Percentiles rank a stretch among this genome's conserved stretches.
Evolutionary conservation across 1,140 invertebrate species (phyloP).

Genomic region (Temnothorax curvispinosus): DNA sequence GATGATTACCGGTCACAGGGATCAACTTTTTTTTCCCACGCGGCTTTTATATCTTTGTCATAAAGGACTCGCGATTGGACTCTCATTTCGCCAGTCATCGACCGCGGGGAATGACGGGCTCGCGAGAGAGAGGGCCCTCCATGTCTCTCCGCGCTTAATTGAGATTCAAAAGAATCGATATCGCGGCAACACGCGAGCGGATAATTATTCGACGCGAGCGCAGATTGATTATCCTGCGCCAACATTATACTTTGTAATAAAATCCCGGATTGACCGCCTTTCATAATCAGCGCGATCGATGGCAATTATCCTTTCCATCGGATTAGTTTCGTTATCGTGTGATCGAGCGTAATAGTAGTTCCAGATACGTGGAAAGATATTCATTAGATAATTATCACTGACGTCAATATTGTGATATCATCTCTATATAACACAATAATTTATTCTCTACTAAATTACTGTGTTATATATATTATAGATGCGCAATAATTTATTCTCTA

Average conservation of each 20-base stretch:
- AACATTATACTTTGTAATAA: slow-evolving; percentile 35
- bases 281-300: slow-evolving; percentile 35
- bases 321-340: slow-evolving; percentile 1
- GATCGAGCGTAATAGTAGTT: background rate
- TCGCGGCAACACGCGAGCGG: slow-evolving; percentile 14
- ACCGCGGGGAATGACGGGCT: slow-evolving; percentile 7
- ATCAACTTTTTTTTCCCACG: slow-evolving; percentile 23
- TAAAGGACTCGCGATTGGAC: slow-evolving; percentile 33
- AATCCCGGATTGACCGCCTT: slow-evolving; percentile 19
- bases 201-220: slow-evolving; percentile 45
- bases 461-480: too few species aligned
- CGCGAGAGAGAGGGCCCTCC: background rate
- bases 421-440: background rate
- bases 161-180: slow-evolving; percentile 54
- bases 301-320: slow-evolving; percentile 30
- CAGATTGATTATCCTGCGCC: slow-evolving; percentile 36
- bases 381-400: slow-evolving; percentile 25
- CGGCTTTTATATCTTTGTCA: slow-evolving; percentile 33
- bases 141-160: slow-evolving; percentile 22
- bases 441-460: background rate
- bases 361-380: background rate
- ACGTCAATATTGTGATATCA: background rate
- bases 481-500: background rate
- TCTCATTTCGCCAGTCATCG: slow-evolving; percentile 41
- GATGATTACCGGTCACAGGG: slow-evolving; percentile 35